Evolutionary conservation across 1,140 invertebrate species (phyloP), one percentile per base, ranked within the genome.

Genomic region (Dinoponera quadriceps): DNA sequence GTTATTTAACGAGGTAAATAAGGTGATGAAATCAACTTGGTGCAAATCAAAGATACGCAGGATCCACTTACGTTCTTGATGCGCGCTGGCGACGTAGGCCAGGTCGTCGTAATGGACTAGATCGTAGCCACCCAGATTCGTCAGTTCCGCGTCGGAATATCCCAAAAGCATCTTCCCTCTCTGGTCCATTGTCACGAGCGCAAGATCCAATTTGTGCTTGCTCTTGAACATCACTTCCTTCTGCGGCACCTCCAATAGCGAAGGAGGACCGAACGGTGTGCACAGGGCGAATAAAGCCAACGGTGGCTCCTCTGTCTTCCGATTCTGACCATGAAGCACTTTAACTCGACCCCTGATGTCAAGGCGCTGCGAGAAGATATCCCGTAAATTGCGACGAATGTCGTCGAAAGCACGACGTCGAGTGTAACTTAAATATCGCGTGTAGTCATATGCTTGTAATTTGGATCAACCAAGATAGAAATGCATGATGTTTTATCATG

Each of bases 201-300:
- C 97, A 29, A 99, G 96, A 94, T 99, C 99, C 71, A 99, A 96
- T 93, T 99, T 99, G 95, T 99, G 99, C 95, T 99, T 99, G 91
- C 98, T 99, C 94, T 99, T 99, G 95, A 99, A 99, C 96, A 99
- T 99, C 78, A 99, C 97, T 95, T 99, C 98, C 91, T 99, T 98
- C 90, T 98, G 97, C 5, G 97, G 97, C 88, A 98, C 97, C 92
- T 98, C 98, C 25, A 98, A 93, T 16, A 98, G 94, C 60, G 98
- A 98, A 3, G 98, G 97, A 14, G 99, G 99, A 0, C 99, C 99
- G 92, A 99, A 99, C 0, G 99, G 99, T 1, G 99, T 99, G 92
- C 99, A 99, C 62, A 99, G 97, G 38, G 99, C 99, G 92, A 99
- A 99, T 16, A 99, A 94, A 0, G 98, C 99, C 91, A 99, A 91